Evolutionary conservation across 1,140 invertebrate genomes (phyloP), one percentile per base, ranked within the genome.

Genomic region (Pseudomyrmex gracilis): DNA sequence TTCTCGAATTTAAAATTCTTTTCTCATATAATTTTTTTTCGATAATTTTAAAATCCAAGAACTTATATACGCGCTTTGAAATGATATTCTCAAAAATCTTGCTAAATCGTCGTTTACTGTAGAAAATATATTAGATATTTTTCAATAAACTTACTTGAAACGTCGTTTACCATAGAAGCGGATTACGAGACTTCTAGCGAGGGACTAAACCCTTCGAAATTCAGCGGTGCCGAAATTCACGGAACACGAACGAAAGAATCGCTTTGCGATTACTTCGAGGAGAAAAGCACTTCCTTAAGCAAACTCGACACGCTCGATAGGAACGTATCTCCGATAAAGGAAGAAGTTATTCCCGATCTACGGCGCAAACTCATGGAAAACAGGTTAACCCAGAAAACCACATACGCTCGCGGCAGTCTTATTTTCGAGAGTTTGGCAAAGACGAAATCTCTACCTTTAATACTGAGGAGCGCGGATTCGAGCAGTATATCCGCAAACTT

Each of bases 161-260:
- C 12, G 10, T 51, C 15, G 15, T 53, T 68, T 15, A 47, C 13
- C 17, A 13, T 8, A 88, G 83, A 88, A 12, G 85, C 58, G 43
- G 88, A 89, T 53, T 91, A 91, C 67, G 87, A 91, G 57, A 91
- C 90, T 15, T 89, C 90, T 8, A 91, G 89, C 73, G 90, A 91
- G 24, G 89, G 89, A 5, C 67, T 47, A n/a, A 22, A 70, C 8
- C 67, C n/a, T 67, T 73, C 70, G 53, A 73, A 53, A 70, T 49
- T 3, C 2, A 82, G 45, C 49, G 13, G 12, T 17, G 71, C 15
- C 8, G 9, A 43, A 15, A n/a, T 83, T 73, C 51, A 43, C 13
- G 24, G 10, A 20, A 1, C 8, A 8, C 53, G 17, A 47, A 47
- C 7, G 20, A 77, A 68, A 49, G 43, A 78, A 78, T 47, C 45